phyloP scores from a whole-genome alignment of 2,113 vertebrate genomes.

The Lepisosteus osseus region DNA sequence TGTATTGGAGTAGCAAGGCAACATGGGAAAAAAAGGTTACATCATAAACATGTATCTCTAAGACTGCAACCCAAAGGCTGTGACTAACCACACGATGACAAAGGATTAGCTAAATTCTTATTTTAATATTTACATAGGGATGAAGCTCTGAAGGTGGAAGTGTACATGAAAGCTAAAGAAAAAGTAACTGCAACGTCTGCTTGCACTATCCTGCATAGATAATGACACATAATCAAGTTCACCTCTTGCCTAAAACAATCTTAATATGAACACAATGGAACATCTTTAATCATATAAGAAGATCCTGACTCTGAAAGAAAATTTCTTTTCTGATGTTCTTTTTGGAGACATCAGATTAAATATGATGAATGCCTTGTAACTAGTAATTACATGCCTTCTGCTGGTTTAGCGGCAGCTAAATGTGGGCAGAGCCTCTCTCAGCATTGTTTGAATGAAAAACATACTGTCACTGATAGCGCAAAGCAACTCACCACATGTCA shows the following conservation, averaged over 20 bases:
- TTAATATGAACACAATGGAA: slow-evolving; percentile 50
- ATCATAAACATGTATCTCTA: too few species aligned
- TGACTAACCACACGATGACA: slow-evolving; percentile 50
- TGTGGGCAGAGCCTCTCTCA: slow-evolving; percentile 34
- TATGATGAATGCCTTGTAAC: slow-evolving; percentile 59
- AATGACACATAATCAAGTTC: slow-evolving; percentile 58
- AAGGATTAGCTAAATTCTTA: slow-evolving; percentile 37
- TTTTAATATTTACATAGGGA: background rate
- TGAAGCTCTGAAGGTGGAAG: background rate
- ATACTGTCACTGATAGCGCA: slow-evolving; percentile 64
- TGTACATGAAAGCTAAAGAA: slow-evolving; percentile 15
- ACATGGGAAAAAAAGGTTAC: background rate
- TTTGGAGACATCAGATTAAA: slow-evolving; percentile 61
- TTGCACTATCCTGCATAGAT: slow-evolving; percentile 39
- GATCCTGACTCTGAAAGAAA: slow-evolving; percentile 59
- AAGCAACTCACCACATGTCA: slow-evolving; percentile 60
- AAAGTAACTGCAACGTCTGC: slow-evolving; percentile 42
- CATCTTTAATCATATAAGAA: slow-evolving; percentile 70
- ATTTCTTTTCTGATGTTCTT: slow-evolving; percentile 70
- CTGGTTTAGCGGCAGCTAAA: slow-evolving; percentile 33
- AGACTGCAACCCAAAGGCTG: slow-evolving; percentile 27
- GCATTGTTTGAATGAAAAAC: slow-evolving; percentile 61
- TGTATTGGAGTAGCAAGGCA: background rate
- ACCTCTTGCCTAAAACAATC: slow-evolving; percentile 45
- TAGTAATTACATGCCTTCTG: slow-evolving; percentile 66